phyloP scores from a whole-genome alignment of 2,888 invertebrate genomes.

The Spicauda simplicius region DNA sequence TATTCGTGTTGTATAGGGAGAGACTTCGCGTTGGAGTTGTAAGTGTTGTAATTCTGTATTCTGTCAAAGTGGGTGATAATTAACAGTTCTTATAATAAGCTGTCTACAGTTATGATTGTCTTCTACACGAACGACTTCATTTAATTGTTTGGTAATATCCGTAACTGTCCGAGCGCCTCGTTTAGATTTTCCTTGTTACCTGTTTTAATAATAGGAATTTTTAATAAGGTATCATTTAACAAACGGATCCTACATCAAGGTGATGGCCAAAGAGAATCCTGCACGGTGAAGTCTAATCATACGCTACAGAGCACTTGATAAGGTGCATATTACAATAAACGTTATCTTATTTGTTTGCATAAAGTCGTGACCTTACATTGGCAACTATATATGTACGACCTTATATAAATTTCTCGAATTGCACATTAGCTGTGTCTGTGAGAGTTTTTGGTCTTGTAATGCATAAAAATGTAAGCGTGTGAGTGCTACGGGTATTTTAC shows the following conservation, averaged over 20 bases:
- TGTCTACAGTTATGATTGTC: not conserved
- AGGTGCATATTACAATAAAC: conserved; percentile 5
- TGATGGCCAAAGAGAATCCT: conserved; percentile 17
- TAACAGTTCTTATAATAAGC: not conserved
- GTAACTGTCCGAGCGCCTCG: not conserved
- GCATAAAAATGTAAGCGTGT: not conserved
- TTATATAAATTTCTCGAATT: conserved; percentile 30
- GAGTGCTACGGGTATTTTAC: not conserved
- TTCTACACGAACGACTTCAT: not conserved
- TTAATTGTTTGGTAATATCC: not conserved
- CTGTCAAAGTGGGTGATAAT: not conserved
- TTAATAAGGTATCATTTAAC: conserved; percentile 4
- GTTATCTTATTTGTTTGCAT: conserved; percentile 15
- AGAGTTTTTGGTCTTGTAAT: conserved; percentile 14
- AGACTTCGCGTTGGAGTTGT: too few species aligned
- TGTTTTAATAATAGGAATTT: not conserved
- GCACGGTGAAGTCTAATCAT: conserved; percentile 4
- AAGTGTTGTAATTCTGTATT: not conserved
- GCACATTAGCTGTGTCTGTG: conserved; percentile 4
- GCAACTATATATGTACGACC: conserved; percentile 32
- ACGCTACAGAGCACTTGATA: not conserved
- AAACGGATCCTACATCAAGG: conserved; percentile 24
- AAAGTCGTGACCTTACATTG: conserved; percentile 25
- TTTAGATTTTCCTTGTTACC: not conserved
- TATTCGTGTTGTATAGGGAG: too few species aligned